phyloP scores from a whole-genome alignment of 2,113 vertebrate genomes.

The Pholis gunnellus region DNA sequence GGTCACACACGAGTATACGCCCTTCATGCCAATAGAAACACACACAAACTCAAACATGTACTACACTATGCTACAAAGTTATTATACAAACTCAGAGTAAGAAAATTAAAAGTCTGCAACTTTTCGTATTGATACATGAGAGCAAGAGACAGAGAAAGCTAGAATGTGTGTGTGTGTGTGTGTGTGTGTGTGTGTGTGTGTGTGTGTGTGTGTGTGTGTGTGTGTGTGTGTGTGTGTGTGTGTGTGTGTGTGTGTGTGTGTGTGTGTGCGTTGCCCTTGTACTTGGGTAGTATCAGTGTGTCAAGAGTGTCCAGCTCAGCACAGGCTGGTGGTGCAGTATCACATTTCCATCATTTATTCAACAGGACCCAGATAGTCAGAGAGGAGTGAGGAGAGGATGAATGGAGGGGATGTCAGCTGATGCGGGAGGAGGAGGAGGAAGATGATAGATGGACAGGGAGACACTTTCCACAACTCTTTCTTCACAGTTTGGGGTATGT shows the following conservation, averaged over 20 bases:
- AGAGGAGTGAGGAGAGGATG: background rate
- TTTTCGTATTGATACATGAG: background rate
- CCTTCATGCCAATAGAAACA: constrained; percentile 35
- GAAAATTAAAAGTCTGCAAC: background rate
- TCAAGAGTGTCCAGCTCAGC: constrained; percentile 38
- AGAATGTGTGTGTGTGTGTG: background rate
- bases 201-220: background rate
- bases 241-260: background rate
- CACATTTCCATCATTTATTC: constrained; percentile 72
- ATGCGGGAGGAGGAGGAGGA: background rate
- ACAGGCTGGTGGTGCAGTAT: constrained; percentile 37
- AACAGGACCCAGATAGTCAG: constrained; percentile 36
- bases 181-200: background rate
- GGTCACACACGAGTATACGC: constrained; percentile 10
- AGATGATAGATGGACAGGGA: background rate
- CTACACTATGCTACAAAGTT: constrained; percentile 1
- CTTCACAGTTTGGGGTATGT: background rate
- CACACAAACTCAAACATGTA: constrained; percentile 13
- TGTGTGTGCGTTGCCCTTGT: background rate
- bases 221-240: background rate
- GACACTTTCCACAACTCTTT: background rate
- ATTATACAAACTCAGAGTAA: background rate
- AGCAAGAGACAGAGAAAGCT: background rate
- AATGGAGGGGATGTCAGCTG: background rate
- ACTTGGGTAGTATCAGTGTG: background rate